Conservation (phyloP, 2,797 vertebrate genomes). For the Sebastes iracundus region DNA sequence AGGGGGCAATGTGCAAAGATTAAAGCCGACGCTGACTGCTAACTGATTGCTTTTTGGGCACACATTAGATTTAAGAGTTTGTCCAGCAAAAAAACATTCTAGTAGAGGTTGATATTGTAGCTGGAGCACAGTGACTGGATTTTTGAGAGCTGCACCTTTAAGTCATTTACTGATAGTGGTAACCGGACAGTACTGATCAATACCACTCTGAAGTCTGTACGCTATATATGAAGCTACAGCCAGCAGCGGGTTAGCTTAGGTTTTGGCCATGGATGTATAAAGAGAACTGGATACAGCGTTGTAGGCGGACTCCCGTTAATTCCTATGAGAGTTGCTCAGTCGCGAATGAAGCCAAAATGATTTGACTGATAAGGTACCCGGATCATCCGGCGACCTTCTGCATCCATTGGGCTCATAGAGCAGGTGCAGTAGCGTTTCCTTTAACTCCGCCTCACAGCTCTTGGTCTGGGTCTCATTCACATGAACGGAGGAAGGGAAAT, state of each 20-base stretch:
- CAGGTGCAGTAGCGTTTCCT: too few species aligned
- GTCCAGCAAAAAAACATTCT: not conserved
- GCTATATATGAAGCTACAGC: not conserved
- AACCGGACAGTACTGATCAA: not conserved
- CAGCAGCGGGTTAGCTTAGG: not conserved
- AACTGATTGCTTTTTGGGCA: not conserved
- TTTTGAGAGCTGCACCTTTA: not conserved
- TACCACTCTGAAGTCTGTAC: not conserved
- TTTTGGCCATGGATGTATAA: too few species aligned
- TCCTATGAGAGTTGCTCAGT: too few species aligned
- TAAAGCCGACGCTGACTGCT: not conserved
- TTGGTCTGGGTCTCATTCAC: too few species aligned
- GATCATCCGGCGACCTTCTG: too few species aligned
- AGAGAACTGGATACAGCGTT: too few species aligned
- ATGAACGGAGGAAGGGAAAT: accelerated
- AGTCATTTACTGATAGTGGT: not conserved
- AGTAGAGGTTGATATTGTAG: not conserved
- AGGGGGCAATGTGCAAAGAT: constrained; percentile 33
- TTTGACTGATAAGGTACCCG: too few species aligned
- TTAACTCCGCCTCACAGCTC: too few species aligned
- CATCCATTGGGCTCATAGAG: too few species aligned
- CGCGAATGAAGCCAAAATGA: too few species aligned
- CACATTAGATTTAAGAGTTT: not conserved
- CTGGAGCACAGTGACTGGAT: not conserved
- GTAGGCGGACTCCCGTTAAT: too few species aligned